Evolutionary conservation across 2,888 invertebrate genomes (phyloP), one percentile per base, ranked within the genome.

Genomic region (Chaetoderma sp.): DNA sequence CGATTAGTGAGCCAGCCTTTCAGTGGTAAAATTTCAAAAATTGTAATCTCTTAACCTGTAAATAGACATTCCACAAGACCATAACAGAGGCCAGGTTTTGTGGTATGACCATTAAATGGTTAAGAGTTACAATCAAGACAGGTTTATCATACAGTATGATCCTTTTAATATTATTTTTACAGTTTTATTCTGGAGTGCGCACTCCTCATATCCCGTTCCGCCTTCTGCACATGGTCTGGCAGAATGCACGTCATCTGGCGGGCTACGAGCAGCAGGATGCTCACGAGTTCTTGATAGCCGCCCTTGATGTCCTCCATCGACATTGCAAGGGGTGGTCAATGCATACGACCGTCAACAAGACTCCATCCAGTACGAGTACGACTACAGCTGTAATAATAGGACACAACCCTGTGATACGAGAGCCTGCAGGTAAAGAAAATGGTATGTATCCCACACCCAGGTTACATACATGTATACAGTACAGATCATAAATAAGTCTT

Each of bases 211-310:
- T 94, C 30, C 90, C 98, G 59, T 94, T 94, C 86, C 92, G 94
- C 52, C 89, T 98, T 67, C 89, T 98, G 70, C 94, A 96, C 88
- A 89, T 96, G 82, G 96, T 96, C 80, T 98, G 96, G 97, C 95
- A 94, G n/a, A 95, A 97, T 87, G 96, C 95, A 49, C 91, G 93
- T 61, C 95, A 97, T 86, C 90, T 98, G 77, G 95, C 96, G 30
- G 96, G 96, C 57, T 95, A 96, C 85, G 95, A 96, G 85, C 98
- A 98, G 84, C 98, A 98, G 86, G 98, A 99, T 86, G 98, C 98
- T 27, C 98, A 99, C 83, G 98, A 99, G 88, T 98, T 98, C 88
- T 95, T 98, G 84, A 96, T 98, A 73, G 96, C 97, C 39, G 94
- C 95, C 0, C 89, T 98, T 54, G 94, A 97, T 83, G 93, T 97